These are phyloP conservation scores for Phacellophora camtschatica DNA, from an alignment of 30 jellyfish, hydroid and myxozoan genomes.

Conservation along the genomic window DNA sequence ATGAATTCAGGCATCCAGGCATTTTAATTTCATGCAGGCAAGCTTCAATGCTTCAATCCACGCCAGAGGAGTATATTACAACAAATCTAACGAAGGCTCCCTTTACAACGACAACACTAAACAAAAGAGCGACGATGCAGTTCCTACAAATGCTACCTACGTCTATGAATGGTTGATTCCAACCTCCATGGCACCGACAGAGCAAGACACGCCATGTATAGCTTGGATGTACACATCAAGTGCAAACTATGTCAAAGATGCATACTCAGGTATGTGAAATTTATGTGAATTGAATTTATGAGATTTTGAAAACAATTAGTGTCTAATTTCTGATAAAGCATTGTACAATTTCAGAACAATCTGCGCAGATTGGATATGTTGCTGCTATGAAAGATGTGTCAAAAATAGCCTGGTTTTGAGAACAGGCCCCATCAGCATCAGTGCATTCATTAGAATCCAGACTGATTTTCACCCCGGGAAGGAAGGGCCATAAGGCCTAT, in stretches of 20 bases:
- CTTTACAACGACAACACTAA: constrained; percentile 54
- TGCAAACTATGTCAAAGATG: constrained; percentile 37
- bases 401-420: no score
- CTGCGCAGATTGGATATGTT: no score
- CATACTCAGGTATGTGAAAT: constrained; percentile 66
- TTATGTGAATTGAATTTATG: no score
- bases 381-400: no score
- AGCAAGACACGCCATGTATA: constrained; percentile 57
- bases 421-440: no score
- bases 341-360: no score
- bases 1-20: neutral
- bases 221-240: constrained; percentile 55
- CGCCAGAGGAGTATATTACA: constrained; percentile 71
- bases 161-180: constrained; percentile 63
- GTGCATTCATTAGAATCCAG: no score
- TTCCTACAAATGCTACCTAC: constrained; percentile 46
- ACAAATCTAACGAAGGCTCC: constrained; percentile 64
- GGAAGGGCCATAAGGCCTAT: no score
- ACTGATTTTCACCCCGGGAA: no score
- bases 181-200: constrained; percentile 45
- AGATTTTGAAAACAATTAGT: no score
- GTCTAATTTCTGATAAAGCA: no score
- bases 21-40: neutral
- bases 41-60: constrained; percentile 55
- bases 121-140: constrained; percentile 2